A percentile compares a stretch with the other conserved stretches of the same genome.
Evolutionary conservation across 2,797 vertebrate genomes (phyloP).

Genomic region (Triplophysa yarkandensis): DNA sequence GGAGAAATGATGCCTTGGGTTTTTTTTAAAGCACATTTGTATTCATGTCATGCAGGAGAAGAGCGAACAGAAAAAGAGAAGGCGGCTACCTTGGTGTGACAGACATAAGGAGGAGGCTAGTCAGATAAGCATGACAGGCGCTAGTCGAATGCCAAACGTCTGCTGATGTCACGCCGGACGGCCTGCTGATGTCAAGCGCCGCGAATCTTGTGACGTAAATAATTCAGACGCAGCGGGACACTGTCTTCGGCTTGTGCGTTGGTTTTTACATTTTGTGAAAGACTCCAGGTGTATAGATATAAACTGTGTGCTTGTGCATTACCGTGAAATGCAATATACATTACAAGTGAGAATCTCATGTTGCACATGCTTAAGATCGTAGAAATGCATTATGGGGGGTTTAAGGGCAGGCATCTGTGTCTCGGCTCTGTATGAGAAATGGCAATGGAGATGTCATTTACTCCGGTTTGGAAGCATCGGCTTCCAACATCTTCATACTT

Average conservation of each 20-base stretch:
- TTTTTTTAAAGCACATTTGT: constrained; percentile 63
- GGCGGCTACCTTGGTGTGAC: constrained; percentile 41
- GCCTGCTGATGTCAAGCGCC: constrained; percentile 14
- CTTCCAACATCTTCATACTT: constrained; percentile 38
- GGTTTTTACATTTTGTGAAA: background rate
- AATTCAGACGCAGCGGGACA: background rate
- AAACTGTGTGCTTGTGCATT: background rate
- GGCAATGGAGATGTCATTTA: constrained; percentile 9
- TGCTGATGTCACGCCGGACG: constrained; percentile 25
- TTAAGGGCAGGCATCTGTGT: constrained; percentile 1
- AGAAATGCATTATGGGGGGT: constrained; percentile 15
- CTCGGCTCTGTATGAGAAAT: constrained; percentile 6
- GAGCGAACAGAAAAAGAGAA: constrained; percentile 36
- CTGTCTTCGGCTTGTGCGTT: background rate
- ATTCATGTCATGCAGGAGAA: constrained; percentile 59
- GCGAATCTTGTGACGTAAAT: constrained; percentile 32
- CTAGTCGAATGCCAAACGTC: constrained; percentile 37
- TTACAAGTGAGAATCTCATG: background rate
- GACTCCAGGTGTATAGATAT: background rate
- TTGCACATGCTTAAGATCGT: background rate
- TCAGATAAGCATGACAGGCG: constrained; percentile 44
- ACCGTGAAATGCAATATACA: background rate
- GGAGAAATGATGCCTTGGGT: constrained; percentile 55
- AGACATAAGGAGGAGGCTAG: constrained; percentile 40
- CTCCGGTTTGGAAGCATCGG: constrained; percentile 6